Base-by-base conservation (phyloP, 2,113 vertebrate species). In the Microtus pennsylvanicus region DNA sequence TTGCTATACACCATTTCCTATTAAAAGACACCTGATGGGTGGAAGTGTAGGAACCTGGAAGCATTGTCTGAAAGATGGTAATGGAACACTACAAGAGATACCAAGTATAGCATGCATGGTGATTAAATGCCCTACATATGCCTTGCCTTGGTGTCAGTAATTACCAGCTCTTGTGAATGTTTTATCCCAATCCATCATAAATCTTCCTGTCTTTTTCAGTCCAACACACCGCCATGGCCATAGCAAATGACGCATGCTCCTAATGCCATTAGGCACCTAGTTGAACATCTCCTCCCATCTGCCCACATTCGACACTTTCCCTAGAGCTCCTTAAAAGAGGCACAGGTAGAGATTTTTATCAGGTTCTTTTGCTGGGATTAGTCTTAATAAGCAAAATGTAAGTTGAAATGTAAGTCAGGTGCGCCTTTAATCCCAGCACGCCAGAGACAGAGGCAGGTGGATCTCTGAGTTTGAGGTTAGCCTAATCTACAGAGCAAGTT, bases 21-120 rank as follows among this genome's bases (percentile, higher is more conserved):
- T 14, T 17, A 65, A 21, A 50, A 7, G 3, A 10, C 0, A 0
- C 0, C 0, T 17, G 50, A 9, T 22, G 28, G 24, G 52, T 58
- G 22, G 58, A 70, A 75, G 30, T 0, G 21, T n/a, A 1, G 28
- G 21, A 26, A 70, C 1, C 69, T 52, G 63, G 28, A 1, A 4
- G 90, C 19, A 47, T 1, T 69, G 30, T 10, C 55, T 77, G 92
- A 7, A 67, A 72, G 90, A 89, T 30, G 69, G 10, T 11, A 11
- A 10, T 35, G 14, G 42, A 24, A 69, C 0, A 63, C 0, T 55
- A 0, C 4, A 0, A 80, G 87, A 94, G 1, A 78, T 0, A 10
- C 33, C 1, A 22, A 87, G 22, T 16, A 67, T n/a, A 50, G 30
- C 14, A 4, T 65, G 65, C 0, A 88, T 88, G 0, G 70, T 33